Evolutionary conservation across 1,140 invertebrate species (phyloP).

Genomic region (Pachyrhynchus sulphureomaculatus): DNA sequence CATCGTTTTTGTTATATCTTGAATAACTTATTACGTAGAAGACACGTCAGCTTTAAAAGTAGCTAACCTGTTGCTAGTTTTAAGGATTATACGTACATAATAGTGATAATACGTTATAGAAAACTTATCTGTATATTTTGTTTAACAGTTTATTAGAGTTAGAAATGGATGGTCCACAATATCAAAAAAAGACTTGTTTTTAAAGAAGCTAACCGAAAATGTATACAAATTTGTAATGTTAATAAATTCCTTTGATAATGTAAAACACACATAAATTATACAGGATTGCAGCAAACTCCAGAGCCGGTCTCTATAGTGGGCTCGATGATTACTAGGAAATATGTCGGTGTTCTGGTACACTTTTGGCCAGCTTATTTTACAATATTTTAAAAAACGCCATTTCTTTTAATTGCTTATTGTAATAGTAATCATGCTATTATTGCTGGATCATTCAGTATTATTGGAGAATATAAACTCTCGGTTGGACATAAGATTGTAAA

Average conservation of each 20-base stretch:
- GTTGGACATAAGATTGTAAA: not conserved
- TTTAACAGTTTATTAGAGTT: not conserved
- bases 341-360: no score
- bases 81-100: not conserved
- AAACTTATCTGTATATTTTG: not conserved
- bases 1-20: not conserved
- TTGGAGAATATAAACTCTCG: not conserved
- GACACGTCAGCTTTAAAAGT: not conserved
- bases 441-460: not conserved
- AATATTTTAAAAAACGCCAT: no score
- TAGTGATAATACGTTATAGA: not conserved
- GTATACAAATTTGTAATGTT: no score
- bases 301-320: no score
- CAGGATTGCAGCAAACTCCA: no score
- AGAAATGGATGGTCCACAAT: no score
- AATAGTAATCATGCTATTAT: not conserved
- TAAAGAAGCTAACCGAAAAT: no score
- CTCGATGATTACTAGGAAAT: no score
- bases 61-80: conserved; percentile 3
- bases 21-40: not conserved
- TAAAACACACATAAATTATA: no score
- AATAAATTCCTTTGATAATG: no score
- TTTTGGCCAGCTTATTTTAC: no score
- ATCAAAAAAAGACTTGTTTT: no score
- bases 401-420: not conserved